Evolutionary conservation across 2,888 invertebrate species (phyloP).

Genomic region (Abrostola tripartita): DNA sequence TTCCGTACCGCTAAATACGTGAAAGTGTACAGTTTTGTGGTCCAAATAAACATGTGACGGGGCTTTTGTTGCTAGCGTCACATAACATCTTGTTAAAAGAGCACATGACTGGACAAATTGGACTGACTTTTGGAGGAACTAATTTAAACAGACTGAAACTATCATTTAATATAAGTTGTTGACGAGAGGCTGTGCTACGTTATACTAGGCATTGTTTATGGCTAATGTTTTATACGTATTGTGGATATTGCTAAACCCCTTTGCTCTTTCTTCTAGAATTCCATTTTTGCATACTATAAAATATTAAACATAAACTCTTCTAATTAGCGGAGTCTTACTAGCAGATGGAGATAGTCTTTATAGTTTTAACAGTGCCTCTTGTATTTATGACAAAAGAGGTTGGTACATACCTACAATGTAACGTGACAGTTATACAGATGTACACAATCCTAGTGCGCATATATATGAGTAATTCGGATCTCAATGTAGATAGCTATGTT

Average conservation of each 20-base stretch:
- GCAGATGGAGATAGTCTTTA: background rate
- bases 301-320: too few species aligned
- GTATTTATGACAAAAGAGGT: conserved; percentile 7
- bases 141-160: conserved; percentile 44
- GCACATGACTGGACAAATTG: conserved; percentile 52
- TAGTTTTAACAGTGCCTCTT: background rate
- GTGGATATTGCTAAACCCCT: too few species aligned
- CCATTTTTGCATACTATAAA: too few species aligned
- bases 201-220: conserved; percentile 2
- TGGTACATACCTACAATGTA: conserved; percentile 6
- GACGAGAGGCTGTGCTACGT: conserved; percentile 15
- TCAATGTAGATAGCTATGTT: conserved; percentile 68
- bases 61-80: conserved; percentile 32
- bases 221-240: background rate
- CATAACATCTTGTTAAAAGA: conserved; percentile 44
- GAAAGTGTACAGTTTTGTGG: conserved; percentile 53
- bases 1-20: conserved; percentile 37
- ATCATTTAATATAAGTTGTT: conserved; percentile 40
- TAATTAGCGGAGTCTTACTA: too few species aligned
- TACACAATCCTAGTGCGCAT: conserved; percentile 23
- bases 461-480: conserved; percentile 55
- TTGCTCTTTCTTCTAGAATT: too few species aligned
- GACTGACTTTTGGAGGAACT: conserved; percentile 31
- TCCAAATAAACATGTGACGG: conserved; percentile 49
- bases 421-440: conserved; percentile 17